phyloP scores from a whole-genome alignment of 2,888 invertebrate species.

The Amiota mariae region DNA sequence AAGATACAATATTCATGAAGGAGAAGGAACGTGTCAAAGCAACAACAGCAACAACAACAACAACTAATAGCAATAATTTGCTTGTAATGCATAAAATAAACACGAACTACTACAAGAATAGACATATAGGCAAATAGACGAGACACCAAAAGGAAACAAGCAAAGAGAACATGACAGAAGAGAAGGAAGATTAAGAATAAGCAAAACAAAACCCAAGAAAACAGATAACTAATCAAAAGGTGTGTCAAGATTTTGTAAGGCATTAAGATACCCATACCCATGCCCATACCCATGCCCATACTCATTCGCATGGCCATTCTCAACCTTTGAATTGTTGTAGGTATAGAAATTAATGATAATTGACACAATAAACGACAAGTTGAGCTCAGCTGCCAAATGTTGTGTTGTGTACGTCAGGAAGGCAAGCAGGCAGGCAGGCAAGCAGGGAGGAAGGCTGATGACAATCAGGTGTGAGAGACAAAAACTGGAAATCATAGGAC shows the following conservation, averaged over 20 bases:
- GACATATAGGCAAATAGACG: conserved; percentile 8
- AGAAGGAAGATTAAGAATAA: conserved; percentile 23
- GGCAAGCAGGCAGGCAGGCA: too few relatives aligned
- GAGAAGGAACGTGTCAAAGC: too few relatives aligned
- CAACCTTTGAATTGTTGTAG: conserved; percentile 44
- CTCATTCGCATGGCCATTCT: not conserved
- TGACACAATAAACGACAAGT: conserved; percentile 69
- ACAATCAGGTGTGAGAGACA: too few relatives aligned
- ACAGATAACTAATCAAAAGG: conserved; percentile 43
- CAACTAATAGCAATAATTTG: conserved; percentile 17
- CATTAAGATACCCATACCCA: conserved; percentile 33
- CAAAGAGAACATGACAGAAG: conserved; percentile 6
- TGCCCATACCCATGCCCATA: not conserved
- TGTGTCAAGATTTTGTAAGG: conserved; percentile 53
- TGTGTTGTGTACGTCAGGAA: too few relatives aligned
- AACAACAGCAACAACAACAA: conserved; percentile 8
- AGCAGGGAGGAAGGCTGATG: conserved; percentile 20
- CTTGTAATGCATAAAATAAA: conserved; percentile 22
- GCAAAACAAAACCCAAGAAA: not conserved
- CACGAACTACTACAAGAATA: conserved; percentile 9
- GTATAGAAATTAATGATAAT: conserved; percentile 64
- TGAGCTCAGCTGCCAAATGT: conserved; percentile 54
- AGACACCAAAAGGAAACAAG: conserved; percentile 20
- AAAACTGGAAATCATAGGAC: too few relatives aligned
- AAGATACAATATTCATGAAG: too few relatives aligned